These are phyloP conservation scores for Orthosia cruda DNA, from an alignment of 2,888 invertebrate species.

Conservation along the genomic window DNA sequence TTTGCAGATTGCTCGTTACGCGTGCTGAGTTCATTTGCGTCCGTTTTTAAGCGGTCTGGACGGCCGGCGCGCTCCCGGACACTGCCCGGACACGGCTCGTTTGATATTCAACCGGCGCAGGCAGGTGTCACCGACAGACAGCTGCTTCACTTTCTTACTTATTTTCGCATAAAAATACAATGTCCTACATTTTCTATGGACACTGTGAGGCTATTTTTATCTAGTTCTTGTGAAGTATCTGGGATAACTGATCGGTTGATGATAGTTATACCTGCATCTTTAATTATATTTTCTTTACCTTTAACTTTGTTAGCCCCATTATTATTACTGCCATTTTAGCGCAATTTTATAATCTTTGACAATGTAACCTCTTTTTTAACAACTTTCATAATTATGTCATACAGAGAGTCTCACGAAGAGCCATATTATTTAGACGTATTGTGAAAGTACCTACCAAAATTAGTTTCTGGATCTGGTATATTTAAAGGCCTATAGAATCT, in stretches of 20 bases:
- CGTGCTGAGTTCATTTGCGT: constrained; percentile 47
- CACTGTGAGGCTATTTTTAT: neutral
- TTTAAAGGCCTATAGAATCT: neutral
- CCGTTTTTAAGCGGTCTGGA: constrained; percentile 31
- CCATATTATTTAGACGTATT: neutral
- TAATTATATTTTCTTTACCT: neutral
- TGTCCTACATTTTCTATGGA: constrained; percentile 25
- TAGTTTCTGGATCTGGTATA: neutral
- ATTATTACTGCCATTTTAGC: neutral
- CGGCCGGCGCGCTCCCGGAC: constrained; percentile 30
- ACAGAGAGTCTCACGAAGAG: neutral
- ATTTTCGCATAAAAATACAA: constrained; percentile 50
- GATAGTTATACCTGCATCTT: neutral
- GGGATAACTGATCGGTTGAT: neutral
- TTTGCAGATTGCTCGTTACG: constrained; percentile 38
- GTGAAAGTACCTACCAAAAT: neutral
- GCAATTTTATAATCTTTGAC: too few relatives aligned
- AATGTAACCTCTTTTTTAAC: too few relatives aligned
- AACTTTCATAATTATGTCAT: neutral
- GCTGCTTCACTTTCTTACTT: constrained; percentile 45
- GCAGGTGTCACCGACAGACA: constrained; percentile 62
- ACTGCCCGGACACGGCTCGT: constrained; percentile 56
- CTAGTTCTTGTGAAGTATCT: neutral
- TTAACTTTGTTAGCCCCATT: neutral
- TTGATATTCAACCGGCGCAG: constrained; percentile 64